Evolutionary conservation across 2,888 invertebrate genomes (phyloP), one percentile per base, ranked within the genome.

Genomic region (Archips crataeganus): DNA sequence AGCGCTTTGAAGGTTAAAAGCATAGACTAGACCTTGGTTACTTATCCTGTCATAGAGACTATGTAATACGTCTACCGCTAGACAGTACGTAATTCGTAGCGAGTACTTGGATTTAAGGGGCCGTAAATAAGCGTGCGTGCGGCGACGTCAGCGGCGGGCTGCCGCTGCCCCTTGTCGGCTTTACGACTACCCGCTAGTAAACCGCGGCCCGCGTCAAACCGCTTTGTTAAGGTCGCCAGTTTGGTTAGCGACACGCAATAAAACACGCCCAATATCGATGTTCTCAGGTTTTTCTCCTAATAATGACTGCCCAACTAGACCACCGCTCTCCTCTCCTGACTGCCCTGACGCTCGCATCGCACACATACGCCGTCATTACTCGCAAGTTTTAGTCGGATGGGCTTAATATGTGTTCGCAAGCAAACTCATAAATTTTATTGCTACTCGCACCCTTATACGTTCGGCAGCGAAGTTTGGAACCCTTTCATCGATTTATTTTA

Each of bases 101-200:
- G 79, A 67, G 59, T 73, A 79, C 81, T 77, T 81, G 82, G 81
- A 81, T 81, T 82, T 83, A 83, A 81, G 82, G 79, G 83, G 81
- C 84, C 86, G 86, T 87, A 89, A 90, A 87, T 84, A 86, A 84
- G 77, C 75, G 78, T 79, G 80, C 78, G 75, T 74, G 77, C 70
- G 80, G 75, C 77, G 80, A 77, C 80, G 82, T 82, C 83, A 84
- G 80, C 80, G 77, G 76, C 77, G 78, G 79, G 75, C 78, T 80
- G 81, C 77, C 83, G 75, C 78, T 80, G 81, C 77, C 83, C 81
- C 82, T 84, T 78, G 80, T 84, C 80, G 80, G 82, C 78, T 85
- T 87, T 87, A 85, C 81, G 82, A 78, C 77, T 75, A 79, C 77
- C 80, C 78, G 78, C 75, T 80, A 79, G 81, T 82, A 84, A 76